Evolutionary conservation across 2,888 invertebrate genomes (phyloP).

Genomic region (Esperia sulphurella): DNA sequence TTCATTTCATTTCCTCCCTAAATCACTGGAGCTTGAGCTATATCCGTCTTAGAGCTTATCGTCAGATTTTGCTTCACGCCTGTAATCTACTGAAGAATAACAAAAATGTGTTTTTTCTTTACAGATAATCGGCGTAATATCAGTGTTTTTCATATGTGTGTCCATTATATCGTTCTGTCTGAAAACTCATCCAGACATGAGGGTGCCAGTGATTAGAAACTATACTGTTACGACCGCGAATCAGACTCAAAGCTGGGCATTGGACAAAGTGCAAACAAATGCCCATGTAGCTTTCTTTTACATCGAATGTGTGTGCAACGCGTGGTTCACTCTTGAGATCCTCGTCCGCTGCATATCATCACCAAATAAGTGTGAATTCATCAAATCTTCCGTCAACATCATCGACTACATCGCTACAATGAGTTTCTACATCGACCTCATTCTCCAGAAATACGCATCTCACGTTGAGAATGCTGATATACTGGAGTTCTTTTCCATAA

Average conservation of each 20-base stretch:
- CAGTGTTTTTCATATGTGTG: slow-evolving; percentile 99
- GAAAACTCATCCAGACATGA: slow-evolving; percentile 99
- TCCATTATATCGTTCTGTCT: slow-evolving; percentile 99
- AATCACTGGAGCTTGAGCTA: background rate
- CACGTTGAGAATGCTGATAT: slow-evolving; percentile 97
- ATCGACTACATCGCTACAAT: slow-evolving; percentile 99
- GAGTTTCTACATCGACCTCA: slow-evolving; percentile 97
- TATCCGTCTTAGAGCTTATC: background rate
- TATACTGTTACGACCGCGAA: slow-evolving; percentile 87
- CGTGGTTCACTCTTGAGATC: slow-evolving; percentile 99
- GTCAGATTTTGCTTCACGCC: background rate
- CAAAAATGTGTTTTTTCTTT: slow-evolving; percentile 43
- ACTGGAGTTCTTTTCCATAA: slow-evolving; percentile 98
- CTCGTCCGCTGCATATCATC: slow-evolving; percentile 94
- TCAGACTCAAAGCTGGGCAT: slow-evolving; percentile 87
- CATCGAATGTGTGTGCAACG: slow-evolving; percentile 98
- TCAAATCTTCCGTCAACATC: slow-evolving; percentile 97
- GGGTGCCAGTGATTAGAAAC: slow-evolving; percentile 92
- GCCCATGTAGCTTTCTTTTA: slow-evolving; percentile 99
- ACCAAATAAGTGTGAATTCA: slow-evolving; percentile 96
- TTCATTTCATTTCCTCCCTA: slow-evolving; percentile 8
- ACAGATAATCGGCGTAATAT: slow-evolving; percentile 98
- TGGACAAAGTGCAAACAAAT: slow-evolving; percentile 95
- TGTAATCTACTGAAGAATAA: background rate
- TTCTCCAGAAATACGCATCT: slow-evolving; percentile 92